phyloP scores from a whole-genome alignment of 2,888 invertebrate species.

The Acrobasis repandana region DNA sequence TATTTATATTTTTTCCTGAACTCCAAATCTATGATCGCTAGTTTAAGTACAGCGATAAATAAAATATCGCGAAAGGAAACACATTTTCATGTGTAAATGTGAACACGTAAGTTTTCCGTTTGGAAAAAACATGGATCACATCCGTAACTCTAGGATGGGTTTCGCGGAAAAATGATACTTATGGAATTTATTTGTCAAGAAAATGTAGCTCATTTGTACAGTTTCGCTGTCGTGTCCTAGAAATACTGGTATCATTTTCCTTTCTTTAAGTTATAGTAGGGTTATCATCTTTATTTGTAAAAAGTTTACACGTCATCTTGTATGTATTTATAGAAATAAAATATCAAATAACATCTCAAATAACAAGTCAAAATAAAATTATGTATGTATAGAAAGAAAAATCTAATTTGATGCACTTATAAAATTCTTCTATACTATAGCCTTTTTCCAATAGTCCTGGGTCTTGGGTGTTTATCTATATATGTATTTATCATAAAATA shows the following conservation, averaged over 20 bases:
- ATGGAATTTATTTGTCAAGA: slow-evolving; percentile 2
- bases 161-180: not conserved
- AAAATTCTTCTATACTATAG: too few species aligned
- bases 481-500: too few species aligned
- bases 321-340: too few species aligned
- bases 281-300: not conserved
- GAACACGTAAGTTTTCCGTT: slow-evolving; percentile 8
- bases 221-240: not conserved
- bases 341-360: too few species aligned
- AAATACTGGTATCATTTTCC: not conserved
- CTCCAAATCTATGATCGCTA: not conserved
- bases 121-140: slow-evolving; percentile 1
- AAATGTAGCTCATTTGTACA: not conserved
- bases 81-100: slow-evolving; percentile 2
- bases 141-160: not conserved
- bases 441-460: too few species aligned
- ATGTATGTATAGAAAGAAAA: too few species aligned
- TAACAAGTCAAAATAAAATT: too few species aligned
- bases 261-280: not conserved
- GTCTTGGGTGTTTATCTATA: too few species aligned
- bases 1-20: too few species aligned
- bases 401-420: too few species aligned
- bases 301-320: too few species aligned
- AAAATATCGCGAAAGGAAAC: not conserved
- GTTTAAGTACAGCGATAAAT: not conserved